Evolutionary conservation across 2,888 invertebrate species (phyloP), one percentile per base, ranked within the genome.

Genomic region (Calliopum simillimum): DNA sequence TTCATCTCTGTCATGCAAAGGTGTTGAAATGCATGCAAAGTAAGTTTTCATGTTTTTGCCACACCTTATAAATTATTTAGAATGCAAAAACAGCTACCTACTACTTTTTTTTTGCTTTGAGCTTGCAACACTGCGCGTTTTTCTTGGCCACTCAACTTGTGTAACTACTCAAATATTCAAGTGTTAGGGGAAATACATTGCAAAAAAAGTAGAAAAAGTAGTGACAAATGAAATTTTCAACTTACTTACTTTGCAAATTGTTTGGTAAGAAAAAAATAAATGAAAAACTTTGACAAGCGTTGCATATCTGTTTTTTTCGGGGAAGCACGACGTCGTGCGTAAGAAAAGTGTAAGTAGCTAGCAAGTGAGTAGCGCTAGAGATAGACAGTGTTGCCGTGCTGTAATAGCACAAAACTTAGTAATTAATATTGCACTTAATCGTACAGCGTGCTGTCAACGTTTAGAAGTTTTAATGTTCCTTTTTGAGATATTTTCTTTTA

Each of bases 351-450:
- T 33, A 6, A 33, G 33, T 33, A 33, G 33, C 8, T 33, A 8
- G 33, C 33, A 33, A 33, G 33, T 33, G 5, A 33, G 33, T 33
- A 33, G 33, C 8, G 33, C 33, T 33, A 8, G 8, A 33, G 33
- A 33, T 33, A 33, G 33, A 33, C 33, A 33, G 33, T 33, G 33
- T 33, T 33, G 33, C 8, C 33, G 33, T 4, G 33, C 33, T 33
- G 33, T 8, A 33, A 6, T 6, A 33, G 33, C 33, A n/a, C n/a
- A 46, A n/a, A 47, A 23, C 62, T 46, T 44, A 47, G 46, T 62
- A 62, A 62, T 62, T 62, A 62, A 62, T 62, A 46, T 62, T 62
- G 62, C 47, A 62, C 62, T 62, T 46, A 62, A 62, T 62, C 46
- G 62, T 25, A 47, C 43, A 6, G 19, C 21, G 41, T 23, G 16